Conservation (phyloP, 2,113 vertebrate genomes). For the Cyanoliseus patagonus region DNA sequence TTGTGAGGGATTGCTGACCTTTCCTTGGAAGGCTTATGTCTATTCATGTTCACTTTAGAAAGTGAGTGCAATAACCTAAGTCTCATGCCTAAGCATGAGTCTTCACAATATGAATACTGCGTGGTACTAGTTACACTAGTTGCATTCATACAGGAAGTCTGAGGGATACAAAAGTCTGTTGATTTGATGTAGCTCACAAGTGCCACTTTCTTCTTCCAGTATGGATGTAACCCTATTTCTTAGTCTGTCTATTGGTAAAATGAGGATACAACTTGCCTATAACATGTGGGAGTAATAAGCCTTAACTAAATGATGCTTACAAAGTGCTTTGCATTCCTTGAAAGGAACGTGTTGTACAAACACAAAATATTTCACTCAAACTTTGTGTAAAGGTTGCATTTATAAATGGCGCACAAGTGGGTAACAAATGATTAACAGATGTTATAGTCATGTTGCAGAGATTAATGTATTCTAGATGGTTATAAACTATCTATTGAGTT, state of each 20-base stretch:
- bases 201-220: background rate
- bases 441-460: background rate
- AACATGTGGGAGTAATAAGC: conserved; percentile 44
- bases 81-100: background rate
- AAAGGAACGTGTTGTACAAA: conserved; percentile 49
- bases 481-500: conserved; percentile 35
- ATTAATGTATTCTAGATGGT: conserved; percentile 18
- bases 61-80: background rate
- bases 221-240: background rate
- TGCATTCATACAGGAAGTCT: background rate
- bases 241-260: background rate
- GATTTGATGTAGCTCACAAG: background rate
- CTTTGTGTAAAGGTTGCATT: conserved; percentile 36
- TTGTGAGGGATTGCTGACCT: background rate
- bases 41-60: background rate
- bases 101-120: background rate
- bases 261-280: background rate
- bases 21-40: background rate
- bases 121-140: background rate
- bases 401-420: conserved; percentile 21
- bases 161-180: background rate
- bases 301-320: conserved; percentile 31
- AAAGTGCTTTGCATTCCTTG: conserved; percentile 28
- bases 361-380: conserved; percentile 62
- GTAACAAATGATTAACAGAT: conserved; percentile 65